phyloP scores from a whole-genome alignment of 53 echinoderm and acorn worm species.

The Echinarachnius parma region DNA sequence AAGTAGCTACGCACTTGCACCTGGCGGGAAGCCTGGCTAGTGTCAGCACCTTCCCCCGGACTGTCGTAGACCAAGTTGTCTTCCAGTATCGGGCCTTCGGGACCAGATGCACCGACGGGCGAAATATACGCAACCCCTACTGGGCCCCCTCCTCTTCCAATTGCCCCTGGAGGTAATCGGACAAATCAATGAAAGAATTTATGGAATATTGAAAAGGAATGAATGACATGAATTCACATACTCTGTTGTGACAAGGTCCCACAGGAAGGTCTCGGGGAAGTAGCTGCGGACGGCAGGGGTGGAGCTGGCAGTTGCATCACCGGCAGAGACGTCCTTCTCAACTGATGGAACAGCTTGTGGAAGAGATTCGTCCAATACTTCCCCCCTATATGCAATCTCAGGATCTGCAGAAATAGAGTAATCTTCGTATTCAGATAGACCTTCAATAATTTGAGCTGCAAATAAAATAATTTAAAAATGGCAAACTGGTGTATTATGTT shows the following conservation, averaged over 20 bases:
- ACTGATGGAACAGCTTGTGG: constrained; percentile 14
- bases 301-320: background rate
- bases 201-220: no score
- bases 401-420: no score
- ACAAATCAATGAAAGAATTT: no score
- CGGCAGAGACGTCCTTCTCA: background rate
- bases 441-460: no score
- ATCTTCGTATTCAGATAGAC: no score
- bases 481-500: no score
- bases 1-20: constrained; percentile 57
- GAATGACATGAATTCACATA: constrained; percentile 29
- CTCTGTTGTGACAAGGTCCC: constrained; percentile 45
- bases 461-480: no score
- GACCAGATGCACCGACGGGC: background rate
- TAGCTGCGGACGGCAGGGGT: constrained; percentile 62
- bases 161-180: no score
- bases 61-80: background rate
- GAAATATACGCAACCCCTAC: no score
- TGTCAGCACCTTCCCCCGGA: background rate
- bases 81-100: background rate
- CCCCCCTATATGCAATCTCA: no score
- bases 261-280: constrained; percentile 84
- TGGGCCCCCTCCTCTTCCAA: no score
- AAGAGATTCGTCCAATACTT: constrained; percentile 10
- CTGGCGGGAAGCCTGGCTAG: no score